Base-by-base conservation (phyloP, 2,797 vertebrate genomes). In the Syngnathus rostellatus region DNA sequence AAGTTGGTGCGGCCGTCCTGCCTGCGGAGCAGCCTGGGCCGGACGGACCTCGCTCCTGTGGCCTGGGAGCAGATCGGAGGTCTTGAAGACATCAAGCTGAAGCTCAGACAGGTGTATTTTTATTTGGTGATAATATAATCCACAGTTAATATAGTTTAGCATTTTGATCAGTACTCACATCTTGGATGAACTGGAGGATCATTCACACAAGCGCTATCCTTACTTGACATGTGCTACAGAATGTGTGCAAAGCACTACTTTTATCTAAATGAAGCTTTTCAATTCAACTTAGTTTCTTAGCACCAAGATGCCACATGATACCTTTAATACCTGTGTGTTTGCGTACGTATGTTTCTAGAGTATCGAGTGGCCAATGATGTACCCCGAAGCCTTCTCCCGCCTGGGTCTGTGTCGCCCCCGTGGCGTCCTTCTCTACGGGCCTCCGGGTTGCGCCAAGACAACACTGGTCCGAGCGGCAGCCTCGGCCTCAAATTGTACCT, bases 371-470 rank as follows among this genome's bases (percentile, higher is more conserved):
- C 95, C 96, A 1, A 89, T 98, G 90, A 93, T 81, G 68, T 93
- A 92, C 74, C 95, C 96, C 0, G 89, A 91, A 67, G 94, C 95
- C 0, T 96, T 99, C 69, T 78, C 86, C 6, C 90, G 94, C 65
- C 89, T 99, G 85, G 95, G 95, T 6, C 89, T 98, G 66, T 77
- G 87, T 40, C 92, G 83, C 6, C 94, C 94, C 0, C 92, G 87
- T 17, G 97, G 97, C 0, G 84, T 98, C 75, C 90, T 99, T 68
- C 91, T 99, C 9, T 95, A 91, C 0, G 97, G 95, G 8, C 97
- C 97, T 0, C 91, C 97, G 0, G 97, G 97, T 3, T 99, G 97
- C 69, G 96, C 94, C 6, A 99, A 99, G 83, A 99, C 97, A 2
- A 94, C 91, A 0, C 84, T 99, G 19, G 93, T 96, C 62, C 92